Base-by-base conservation (phyloP, 2,113 vertebrate genomes). In the Microcebus tavaratra region DNA sequence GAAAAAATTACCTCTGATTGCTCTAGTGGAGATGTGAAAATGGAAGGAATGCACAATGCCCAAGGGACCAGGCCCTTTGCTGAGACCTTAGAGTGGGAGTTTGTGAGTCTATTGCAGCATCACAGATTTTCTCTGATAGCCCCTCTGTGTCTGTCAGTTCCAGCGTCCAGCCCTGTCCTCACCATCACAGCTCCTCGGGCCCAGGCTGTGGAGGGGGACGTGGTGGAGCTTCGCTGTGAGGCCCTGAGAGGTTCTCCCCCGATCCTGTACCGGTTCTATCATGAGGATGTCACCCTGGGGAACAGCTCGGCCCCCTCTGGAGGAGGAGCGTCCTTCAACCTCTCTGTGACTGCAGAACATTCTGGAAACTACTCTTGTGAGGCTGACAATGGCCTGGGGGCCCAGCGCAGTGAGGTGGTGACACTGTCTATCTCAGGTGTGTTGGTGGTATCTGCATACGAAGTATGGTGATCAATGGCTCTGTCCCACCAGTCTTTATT, bases 351-450 rank as follows among this genome's bases (percentile, higher is more conserved):
- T 0, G 10, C 55, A 14, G 45, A 76, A 6, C 79, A 91, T 94
- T 96, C 85, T 86, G 96, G 96, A 57, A 91, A 94, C 85, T 97
- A 95, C 83, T 96, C 45, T 36, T 97, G 93, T 27, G 83, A 88
- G 29, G 95, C 91, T 0, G 27, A 93, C 70, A 85, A 96, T 42
- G 91, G 67, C 25, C 53, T 86, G 25, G 82, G 59, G 17, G 13
- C 12, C 39, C 84, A 55, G 25, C 12, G 0, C 79, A 93, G 88
- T 9, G 55, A 93, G 1, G 31, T 5, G 1, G 53, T 79, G 27
- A 2, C 12, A n/a, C 23, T 96, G 18, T 59, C 0, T 4, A 5
- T 91, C 2, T 59, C 85, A 42, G 90, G 83, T 96, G 70, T 25
- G 61, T 91, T 18, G 18, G 2, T 42, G 23, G 15, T 53, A 48